These are phyloP conservation scores for Cyclina sinensis DNA, from an alignment of 1,140 invertebrate genomes.

Conservation along the genomic window DNA sequence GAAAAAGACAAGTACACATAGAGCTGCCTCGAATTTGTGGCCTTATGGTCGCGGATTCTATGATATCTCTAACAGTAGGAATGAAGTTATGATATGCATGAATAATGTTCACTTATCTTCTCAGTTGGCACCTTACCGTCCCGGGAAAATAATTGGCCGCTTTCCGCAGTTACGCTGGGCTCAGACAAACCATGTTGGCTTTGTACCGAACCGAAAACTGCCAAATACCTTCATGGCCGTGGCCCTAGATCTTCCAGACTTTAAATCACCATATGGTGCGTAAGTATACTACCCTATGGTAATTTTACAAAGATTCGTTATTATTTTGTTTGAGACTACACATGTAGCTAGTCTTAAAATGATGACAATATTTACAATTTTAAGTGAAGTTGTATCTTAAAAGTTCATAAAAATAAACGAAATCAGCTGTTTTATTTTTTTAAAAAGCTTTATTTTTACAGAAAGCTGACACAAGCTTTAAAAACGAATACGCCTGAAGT, in stretches of 20 bases:
- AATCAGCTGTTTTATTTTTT: too few relatives aligned
- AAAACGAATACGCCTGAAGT: too few relatives aligned
- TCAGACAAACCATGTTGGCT: conserved; percentile 81
- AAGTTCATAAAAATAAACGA: too few relatives aligned
- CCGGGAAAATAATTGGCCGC: neutral
- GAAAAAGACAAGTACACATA: too few relatives aligned
- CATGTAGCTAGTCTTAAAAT: too few relatives aligned
- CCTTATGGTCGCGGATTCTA: neutral
- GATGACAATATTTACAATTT: neutral
- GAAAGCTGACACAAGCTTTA: too few relatives aligned
- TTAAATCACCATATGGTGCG: conserved; percentile 77
- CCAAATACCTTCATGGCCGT: conserved; percentile 83
- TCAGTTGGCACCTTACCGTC: conserved; percentile 34
- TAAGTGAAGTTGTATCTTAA: neutral
- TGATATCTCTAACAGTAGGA: neutral
- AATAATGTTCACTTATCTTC: neutral
- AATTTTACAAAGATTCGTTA: neutral
- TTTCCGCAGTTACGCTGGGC: conserved; percentile 81
- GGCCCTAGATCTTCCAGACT: conserved; percentile 82
- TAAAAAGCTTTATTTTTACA: too few relatives aligned
- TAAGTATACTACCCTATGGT: conserved; percentile 32
- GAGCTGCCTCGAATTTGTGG: too few relatives aligned
- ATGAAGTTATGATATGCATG: neutral
- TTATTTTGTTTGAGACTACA: neutral
- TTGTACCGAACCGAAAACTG: conserved; percentile 78